Evolutionary conservation across 1,140 invertebrate genomes (phyloP).

Genomic region (Penaeus vannamei): DNA sequence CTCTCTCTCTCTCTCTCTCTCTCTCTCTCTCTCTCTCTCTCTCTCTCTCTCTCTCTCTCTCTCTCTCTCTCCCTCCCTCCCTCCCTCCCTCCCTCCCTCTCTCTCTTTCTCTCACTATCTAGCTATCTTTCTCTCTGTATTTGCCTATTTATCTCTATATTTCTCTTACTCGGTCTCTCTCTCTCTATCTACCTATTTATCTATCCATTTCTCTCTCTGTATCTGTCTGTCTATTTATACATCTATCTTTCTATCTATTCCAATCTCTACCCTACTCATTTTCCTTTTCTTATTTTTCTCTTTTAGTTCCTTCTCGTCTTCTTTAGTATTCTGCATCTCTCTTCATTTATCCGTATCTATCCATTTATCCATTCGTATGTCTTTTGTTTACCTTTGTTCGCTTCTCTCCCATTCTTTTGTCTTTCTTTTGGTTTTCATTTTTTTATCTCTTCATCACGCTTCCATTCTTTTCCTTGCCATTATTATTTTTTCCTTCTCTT

Average conservation of each 20-base stretch:
- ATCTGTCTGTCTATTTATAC: neutral
- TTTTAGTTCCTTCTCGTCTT: too few relatives aligned
- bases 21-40: neutral
- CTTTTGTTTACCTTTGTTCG: neutral
- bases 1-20: conserved; percentile 19
- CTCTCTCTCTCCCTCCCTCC: neutral
- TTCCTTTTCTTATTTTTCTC: too few relatives aligned
- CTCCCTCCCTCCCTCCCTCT: neutral
- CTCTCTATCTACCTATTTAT: neutral
- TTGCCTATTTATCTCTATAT: neutral
- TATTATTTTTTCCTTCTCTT: too few relatives aligned
- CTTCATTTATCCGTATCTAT: too few relatives aligned
- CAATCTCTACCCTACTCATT: too few relatives aligned
- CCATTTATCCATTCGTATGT: too few relatives aligned
- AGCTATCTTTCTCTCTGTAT: neutral
- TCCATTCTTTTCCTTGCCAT: neutral
- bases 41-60: neutral
- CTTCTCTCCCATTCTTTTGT: neutral
- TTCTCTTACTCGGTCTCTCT: neutral
- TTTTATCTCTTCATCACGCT: neutral
- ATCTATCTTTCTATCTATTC: too few relatives aligned
- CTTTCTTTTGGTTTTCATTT: neutral
- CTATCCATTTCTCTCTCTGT: neutral
- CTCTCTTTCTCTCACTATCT: neutral
- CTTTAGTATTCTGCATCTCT: too few relatives aligned